Conservation (phyloP, 2,888 invertebrate genomes). For the Anoplius nigerrimus region DNA sequence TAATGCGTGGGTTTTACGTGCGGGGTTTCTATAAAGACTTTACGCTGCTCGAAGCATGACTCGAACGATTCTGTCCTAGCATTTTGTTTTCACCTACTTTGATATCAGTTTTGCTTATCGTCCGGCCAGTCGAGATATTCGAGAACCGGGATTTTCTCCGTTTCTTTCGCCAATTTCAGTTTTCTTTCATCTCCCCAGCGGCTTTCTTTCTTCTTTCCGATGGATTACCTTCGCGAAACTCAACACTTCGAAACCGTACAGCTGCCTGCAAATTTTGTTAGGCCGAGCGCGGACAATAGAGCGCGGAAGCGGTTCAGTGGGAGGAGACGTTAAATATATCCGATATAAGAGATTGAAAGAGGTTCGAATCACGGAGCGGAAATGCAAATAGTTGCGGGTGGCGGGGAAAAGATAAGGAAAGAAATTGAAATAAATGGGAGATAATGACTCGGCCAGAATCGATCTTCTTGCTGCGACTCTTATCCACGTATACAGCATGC, state of each 20-base stretch:
- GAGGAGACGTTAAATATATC: too few species aligned
- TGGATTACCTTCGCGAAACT: neutral
- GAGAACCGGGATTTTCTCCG: too few species aligned
- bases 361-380: constrained; percentile 24
- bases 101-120: neutral
- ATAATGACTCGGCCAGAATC: constrained; percentile 47
- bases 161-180: too few species aligned
- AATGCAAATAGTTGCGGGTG: neutral
- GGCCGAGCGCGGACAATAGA: too few species aligned
- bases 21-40: constrained; percentile 54
- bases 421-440: neutral
- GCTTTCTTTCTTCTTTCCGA: neutral
- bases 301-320: too few species aligned
- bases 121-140: neutral
- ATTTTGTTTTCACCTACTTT: constrained; percentile 12
- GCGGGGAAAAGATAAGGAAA: neutral
- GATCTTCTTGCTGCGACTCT: constrained; percentile 35
- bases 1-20: constrained; percentile 53
- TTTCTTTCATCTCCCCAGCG: neutral
- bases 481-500: constrained; percentile 55
- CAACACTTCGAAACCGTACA: too few species aligned
- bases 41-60: constrained; percentile 54
- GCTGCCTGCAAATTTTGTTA: too few species aligned
- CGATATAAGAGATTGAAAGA: neutral
- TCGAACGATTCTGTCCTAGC: constrained; percentile 51